These are phyloP conservation scores for Montifringilla adamsi DNA, from an alignment of 2,113 vertebrate species.

Conservation along the genomic window DNA sequence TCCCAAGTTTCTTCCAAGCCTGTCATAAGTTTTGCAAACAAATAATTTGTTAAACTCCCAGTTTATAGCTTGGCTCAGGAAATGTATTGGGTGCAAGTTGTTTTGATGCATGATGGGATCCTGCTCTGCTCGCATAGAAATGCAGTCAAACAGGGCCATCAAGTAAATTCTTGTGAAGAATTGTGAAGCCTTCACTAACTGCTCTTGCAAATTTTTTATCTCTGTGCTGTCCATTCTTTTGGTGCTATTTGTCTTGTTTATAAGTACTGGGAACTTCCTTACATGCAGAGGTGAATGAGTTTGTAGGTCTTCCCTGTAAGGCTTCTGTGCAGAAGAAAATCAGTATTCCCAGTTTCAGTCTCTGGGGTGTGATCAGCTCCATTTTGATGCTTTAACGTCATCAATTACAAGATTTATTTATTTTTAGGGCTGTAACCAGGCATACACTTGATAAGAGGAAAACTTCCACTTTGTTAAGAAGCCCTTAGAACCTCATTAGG, in stretches of 20 bases:
- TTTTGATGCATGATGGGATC: background rate
- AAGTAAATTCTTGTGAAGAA: background rate
- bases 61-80: background rate
- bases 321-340: background rate
- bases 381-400: background rate
- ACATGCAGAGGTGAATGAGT: fast-evolving
- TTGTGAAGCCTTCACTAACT: background rate
- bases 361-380: background rate
- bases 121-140: background rate
- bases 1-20: background rate
- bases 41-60: background rate
- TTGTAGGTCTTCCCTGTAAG: background rate
- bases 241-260: background rate
- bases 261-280: background rate
- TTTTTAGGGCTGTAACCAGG: background rate
- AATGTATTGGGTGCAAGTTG: background rate
- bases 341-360: background rate
- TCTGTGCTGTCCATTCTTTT: background rate
- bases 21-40: background rate
- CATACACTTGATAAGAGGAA: background rate
- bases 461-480: background rate
- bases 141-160: background rate
- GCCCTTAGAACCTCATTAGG: background rate
- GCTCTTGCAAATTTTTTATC: background rate
- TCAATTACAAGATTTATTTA: background rate